These are phyloP conservation scores for Elysia crispata DNA, from an alignment of 2,888 invertebrate species.

Conservation along the genomic window DNA sequence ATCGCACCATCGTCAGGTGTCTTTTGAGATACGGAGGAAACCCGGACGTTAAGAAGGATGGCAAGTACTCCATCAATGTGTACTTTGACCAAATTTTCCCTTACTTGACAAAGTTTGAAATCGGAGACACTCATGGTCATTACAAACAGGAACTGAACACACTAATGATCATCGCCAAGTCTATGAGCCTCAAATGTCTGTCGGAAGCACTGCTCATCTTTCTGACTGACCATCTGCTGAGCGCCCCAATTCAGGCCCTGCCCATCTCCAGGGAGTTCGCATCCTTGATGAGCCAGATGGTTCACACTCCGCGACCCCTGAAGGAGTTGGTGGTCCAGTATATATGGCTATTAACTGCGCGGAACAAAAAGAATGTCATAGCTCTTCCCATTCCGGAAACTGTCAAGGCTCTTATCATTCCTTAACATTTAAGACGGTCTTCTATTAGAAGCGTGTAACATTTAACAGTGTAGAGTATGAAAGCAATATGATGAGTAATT, in stretches of 20 bases:
- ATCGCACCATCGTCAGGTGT: conserved; percentile 27
- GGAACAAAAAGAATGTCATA: conserved; percentile 15
- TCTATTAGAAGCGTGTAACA: too few species aligned
- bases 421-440: background rate
- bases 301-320: conserved; percentile 31
- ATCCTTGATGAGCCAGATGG: conserved; percentile 26
- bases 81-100: conserved; percentile 43
- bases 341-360: conserved; percentile 25
- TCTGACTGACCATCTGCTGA: conserved; percentile 41
- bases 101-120: conserved; percentile 40
- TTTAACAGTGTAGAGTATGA: too few species aligned
- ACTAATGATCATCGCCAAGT: conserved; percentile 29
- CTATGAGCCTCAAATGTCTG: conserved; percentile 36
- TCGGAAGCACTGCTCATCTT: conserved; percentile 39
- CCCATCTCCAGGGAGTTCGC: conserved; percentile 40
- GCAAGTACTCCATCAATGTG: conserved; percentile 37
- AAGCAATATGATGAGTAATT: too few species aligned
- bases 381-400: background rate
- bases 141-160: conserved; percentile 23
- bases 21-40: conserved; percentile 43
- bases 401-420: background rate
- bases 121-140: background rate
- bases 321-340: background rate
- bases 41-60: conserved; percentile 24
- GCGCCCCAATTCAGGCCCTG: conserved; percentile 43